Conservation (phyloP, 2,888 invertebrate species). For the Clistopyga incitator region DNA sequence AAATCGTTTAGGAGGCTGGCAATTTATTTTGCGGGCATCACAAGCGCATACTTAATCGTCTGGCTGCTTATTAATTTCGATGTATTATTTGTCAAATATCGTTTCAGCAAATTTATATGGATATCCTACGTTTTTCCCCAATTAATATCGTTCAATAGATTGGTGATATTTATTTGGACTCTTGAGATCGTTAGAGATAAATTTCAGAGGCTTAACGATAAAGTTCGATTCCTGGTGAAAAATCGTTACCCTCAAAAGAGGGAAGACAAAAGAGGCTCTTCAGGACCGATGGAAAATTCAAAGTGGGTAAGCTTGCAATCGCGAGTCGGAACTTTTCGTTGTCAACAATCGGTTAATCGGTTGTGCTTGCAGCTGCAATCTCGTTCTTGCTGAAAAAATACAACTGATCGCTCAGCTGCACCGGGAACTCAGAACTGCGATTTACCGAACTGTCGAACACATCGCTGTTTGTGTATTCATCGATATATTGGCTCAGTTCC, state of each 20-base stretch:
- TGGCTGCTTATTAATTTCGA: not conserved
- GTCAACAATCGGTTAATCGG: not conserved
- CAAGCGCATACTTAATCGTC: not conserved
- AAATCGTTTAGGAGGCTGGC: constrained; percentile 3
- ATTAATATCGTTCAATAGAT: constrained; percentile 1
- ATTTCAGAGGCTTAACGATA: constrained; percentile 35
- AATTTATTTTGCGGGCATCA: not conserved
- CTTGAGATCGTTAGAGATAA: constrained; percentile 2
- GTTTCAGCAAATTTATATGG: not conserved
- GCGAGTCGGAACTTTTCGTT: no score
- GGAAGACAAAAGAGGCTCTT: not conserved
- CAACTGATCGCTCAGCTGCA: constrained; percentile 38
- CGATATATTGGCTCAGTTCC: not conserved
- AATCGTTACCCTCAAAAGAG: not conserved
- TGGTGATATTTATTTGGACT: constrained; percentile 16
- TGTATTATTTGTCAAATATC: not conserved
- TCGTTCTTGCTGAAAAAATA: constrained; percentile 15
- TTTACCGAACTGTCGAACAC: constrained; percentile 18
- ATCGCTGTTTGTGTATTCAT: constrained; percentile 18
- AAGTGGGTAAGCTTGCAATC: constrained; percentile 3
- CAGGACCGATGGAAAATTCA: not conserved
- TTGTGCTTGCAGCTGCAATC: constrained; percentile 23
- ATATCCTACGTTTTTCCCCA: not conserved
- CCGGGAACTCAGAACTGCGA: constrained; percentile 46
- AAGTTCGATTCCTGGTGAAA: constrained; percentile 24